phyloP scores from a whole-genome alignment of 2,113 vertebrate genomes.

The Lepus europaeus region DNA sequence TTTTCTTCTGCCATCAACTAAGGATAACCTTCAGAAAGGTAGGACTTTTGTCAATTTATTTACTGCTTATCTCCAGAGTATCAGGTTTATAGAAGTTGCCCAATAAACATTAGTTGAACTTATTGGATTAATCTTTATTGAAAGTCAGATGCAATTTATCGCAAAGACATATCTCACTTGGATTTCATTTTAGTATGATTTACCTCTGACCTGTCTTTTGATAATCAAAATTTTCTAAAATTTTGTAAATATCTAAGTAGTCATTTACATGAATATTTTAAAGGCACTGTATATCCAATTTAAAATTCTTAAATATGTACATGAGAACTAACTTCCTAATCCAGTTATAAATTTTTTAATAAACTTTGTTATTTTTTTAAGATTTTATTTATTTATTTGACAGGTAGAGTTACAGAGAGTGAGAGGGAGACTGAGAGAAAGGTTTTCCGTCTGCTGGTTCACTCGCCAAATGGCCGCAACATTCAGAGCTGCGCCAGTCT shows the following conservation, averaged over 20 bases:
- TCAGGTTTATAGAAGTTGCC: not conserved
- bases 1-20: not conserved
- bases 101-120: slow-evolving; percentile 19
- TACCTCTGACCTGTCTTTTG: not conserved
- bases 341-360: not conserved
- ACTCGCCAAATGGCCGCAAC: no score
- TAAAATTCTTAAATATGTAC: slow-evolving; percentile 14
- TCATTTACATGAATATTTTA: slow-evolving; percentile 39
- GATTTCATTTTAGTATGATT: slow-evolving; percentile 8
- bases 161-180: not conserved
- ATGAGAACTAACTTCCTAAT: slow-evolving; percentile 35
- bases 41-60: slow-evolving; percentile 16
- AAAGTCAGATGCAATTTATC: slow-evolving; percentile 54
- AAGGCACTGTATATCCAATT: not conserved
- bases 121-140: slow-evolving; percentile 16
- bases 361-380: no score
- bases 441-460: no score
- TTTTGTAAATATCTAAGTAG: not conserved
- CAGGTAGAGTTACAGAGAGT: no score
- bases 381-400: no score
- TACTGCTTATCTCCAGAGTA: not conserved
- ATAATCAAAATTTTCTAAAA: slow-evolving; percentile 26
- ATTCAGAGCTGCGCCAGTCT: no score
- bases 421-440: no score
- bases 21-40: not conserved